Conservation (phyloP, 2,888 invertebrate species). For the Drosophila atripex region DNA sequence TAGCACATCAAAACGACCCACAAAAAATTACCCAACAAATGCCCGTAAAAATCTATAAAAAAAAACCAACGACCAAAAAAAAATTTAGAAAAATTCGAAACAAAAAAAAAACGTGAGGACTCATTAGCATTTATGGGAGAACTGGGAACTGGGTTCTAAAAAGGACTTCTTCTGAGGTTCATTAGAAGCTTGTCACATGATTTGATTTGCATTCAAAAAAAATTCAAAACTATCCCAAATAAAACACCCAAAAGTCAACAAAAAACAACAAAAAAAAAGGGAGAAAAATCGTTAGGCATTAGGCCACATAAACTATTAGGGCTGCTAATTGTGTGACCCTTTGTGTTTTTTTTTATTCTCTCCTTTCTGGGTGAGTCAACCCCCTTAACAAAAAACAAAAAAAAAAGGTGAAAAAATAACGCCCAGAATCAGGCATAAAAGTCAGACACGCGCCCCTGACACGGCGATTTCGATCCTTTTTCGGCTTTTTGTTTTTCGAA, state of each 20-base stretch:
- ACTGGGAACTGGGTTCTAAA: conserved; percentile 17
- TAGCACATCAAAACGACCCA: conserved; percentile 55
- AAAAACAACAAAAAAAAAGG: conserved; percentile 8
- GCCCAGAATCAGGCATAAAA: conserved; percentile 42
- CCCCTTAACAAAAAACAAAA: conserved; percentile 16
- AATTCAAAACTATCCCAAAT: conserved; percentile 4
- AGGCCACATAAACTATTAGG: conserved; percentile 51
- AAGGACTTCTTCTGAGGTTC: conserved; percentile 56
- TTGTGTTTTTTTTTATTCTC: background rate
- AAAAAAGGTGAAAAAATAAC: conserved; percentile 20
- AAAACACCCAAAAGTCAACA: conserved; percentile 12
- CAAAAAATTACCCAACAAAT: conserved; percentile 72
- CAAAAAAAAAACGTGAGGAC: conserved; percentile 43
- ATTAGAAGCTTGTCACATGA: conserved; percentile 78
- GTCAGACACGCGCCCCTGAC: conserved; percentile 67
- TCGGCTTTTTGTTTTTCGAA: conserved; percentile 16
- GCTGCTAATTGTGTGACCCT: conserved; percentile 70
- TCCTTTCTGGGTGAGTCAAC: conserved; percentile 30
- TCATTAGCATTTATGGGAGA: conserved; percentile 74
- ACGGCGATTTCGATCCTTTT: conserved; percentile 31
- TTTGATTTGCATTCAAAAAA: conserved; percentile 59
- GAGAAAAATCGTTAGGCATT: conserved; percentile 8
- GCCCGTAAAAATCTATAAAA: conserved; percentile 74
- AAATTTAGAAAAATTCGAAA: conserved; percentile 14
- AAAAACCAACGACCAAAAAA: conserved; percentile 54